Evolutionary conservation across 2,888 invertebrate species (phyloP).

Genomic region (Choreutis nemorana): DNA sequence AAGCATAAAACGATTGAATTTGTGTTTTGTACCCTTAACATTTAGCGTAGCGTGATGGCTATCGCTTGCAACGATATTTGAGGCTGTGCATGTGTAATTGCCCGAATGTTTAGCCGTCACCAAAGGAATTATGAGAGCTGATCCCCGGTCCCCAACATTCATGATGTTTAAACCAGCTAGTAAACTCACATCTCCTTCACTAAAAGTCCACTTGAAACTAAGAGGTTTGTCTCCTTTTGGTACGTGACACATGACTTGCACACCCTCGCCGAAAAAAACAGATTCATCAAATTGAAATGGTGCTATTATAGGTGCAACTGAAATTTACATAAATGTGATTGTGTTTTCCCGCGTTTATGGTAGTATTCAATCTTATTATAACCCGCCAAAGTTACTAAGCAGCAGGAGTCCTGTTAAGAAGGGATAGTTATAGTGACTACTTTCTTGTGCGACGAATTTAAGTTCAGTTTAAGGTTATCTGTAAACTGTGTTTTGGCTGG

Average conservation of each 20-base stretch:
- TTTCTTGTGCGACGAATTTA: no score
- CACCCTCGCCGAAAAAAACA: constrained; percentile 65
- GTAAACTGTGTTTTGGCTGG: no score
- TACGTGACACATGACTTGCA: constrained; percentile 68
- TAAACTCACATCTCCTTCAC: constrained; percentile 66
- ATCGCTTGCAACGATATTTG: constrained; percentile 68
- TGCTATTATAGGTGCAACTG: constrained; percentile 69
- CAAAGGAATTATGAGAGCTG: constrained; percentile 72
- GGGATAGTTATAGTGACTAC: no score
- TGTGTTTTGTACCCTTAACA: constrained; percentile 67
- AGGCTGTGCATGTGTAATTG: constrained; percentile 73
- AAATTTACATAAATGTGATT: constrained; percentile 19
- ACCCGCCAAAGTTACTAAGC: constrained; percentile 59
- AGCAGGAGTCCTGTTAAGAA: constrained; percentile 56
- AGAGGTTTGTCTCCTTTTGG: constrained; percentile 76
- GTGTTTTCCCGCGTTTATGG: neutral
- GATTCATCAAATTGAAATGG: constrained; percentile 68
- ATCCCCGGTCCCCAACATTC: constrained; percentile 71
- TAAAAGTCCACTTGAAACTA: constrained; percentile 78
- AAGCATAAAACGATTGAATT: constrained; percentile 36
- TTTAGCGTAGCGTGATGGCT: constrained; percentile 68
- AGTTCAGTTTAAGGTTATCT: no score
- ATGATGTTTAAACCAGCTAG: constrained; percentile 69
- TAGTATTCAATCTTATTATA: constrained; percentile 22
- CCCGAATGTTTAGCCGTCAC: constrained; percentile 75